Evolutionary conservation across 2,888 invertebrate species (phyloP), one percentile per base, ranked within the genome.

Genomic region (Neelides folsomi): DNA sequence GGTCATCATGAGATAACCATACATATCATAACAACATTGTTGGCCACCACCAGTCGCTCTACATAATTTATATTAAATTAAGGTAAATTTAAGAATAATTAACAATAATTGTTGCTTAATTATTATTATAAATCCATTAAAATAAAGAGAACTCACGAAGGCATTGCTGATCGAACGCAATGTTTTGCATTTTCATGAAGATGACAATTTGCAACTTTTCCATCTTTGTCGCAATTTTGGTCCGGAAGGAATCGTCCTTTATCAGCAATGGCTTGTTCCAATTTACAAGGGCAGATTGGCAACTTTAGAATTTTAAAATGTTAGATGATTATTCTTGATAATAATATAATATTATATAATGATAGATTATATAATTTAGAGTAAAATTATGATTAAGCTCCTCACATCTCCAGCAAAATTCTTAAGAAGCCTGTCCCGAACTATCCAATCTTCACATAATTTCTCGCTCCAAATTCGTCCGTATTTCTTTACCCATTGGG

Each of bases 21-120:
- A 83, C 67, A 85, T 86, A 70, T 93, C 92, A 69, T 97, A 97
- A 69, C 97, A 97, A 66, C 97, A 97, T 68, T 95, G 92, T 68
- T 95, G 95, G 49, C 94, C 95, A 1, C 88, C 82, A 20, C 90
- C 92, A 71, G 88, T 27, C 4, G 27, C 27, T 27, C 27, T 27
- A 5, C n/a, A 39, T 39, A 15, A 6, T 13, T 13, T 39, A 39
- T 5, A 39, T 39, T 15, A 27, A n/a, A n/a, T n/a, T n/a, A n/a
- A n/a, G n/a, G n/a, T n/a, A n/a, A n/a, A n/a, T n/a, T n/a, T n/a
- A n/a, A n/a, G n/a, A n/a, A n/a, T n/a, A n/a, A n/a, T n/a, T n/a
- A n/a, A n/a, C n/a, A n/a, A n/a, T n/a, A n/a, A n/a, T n/a, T n/a
- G n/a, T n/a, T n/a, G n/a, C n/a, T n/a, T n/a, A n/a, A n/a, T n/a